These are phyloP conservation scores for Lymantria dispar DNA, from an alignment of 2,888 invertebrate species.

Conservation along the genomic window DNA sequence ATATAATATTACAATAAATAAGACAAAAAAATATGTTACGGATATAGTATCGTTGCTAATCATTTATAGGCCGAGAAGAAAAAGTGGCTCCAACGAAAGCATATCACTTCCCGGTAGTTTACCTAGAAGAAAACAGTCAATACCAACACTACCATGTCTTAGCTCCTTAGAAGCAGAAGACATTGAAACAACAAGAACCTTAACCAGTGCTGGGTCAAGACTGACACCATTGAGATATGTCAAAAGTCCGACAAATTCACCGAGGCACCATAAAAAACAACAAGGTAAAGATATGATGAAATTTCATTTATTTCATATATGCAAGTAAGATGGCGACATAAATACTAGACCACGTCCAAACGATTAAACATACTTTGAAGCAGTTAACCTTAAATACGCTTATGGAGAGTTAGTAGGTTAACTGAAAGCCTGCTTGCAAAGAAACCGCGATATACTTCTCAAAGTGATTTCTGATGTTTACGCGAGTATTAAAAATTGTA, in stretches of 20 bases:
- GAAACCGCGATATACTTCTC: too few relatives aligned
- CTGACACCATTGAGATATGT: constrained; percentile 72
- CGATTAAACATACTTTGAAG: too few relatives aligned
- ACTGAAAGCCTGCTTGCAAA: too few relatives aligned
- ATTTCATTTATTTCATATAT: not conserved
- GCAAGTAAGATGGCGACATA: too few relatives aligned
- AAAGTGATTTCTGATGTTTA: too few relatives aligned
- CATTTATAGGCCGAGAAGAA: constrained; percentile 63
- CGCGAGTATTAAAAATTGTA: too few relatives aligned
- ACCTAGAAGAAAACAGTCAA: constrained; percentile 83
- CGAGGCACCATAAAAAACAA: constrained; percentile 75
- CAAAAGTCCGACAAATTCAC: constrained; percentile 77
- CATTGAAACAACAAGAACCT: constrained; percentile 68
- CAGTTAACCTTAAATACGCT: too few relatives aligned
- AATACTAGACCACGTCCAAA: too few relatives aligned
- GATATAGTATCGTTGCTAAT: not conserved
- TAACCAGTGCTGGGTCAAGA: constrained; percentile 75
- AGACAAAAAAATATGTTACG: not conserved
- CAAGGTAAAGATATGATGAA: constrained; percentile 56
- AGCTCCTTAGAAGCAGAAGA: constrained; percentile 79
- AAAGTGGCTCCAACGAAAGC: constrained; percentile 82
- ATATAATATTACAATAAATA: not conserved
- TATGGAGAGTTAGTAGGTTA: too few relatives aligned
- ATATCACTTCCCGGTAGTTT: constrained; percentile 85
- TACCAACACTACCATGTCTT: constrained; percentile 71